A percentile compares a stretch with the other conserved stretches of the same genome.
phyloP scores from a whole-genome alignment of 2,888 invertebrate genomes.

The Cactoblastis cactorum region DNA sequence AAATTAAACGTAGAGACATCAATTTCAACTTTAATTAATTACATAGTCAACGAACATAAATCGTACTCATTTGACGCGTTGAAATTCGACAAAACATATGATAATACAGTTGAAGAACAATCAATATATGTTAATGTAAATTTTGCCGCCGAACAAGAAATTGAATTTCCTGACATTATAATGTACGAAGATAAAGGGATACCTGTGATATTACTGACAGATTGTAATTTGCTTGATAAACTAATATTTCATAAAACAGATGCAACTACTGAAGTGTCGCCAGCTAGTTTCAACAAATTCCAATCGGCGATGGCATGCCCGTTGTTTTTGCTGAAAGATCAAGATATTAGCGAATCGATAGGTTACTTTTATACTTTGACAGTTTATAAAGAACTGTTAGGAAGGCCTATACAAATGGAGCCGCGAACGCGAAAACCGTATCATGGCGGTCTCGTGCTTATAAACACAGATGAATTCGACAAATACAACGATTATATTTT shows the following conservation, averaged over 20 bases:
- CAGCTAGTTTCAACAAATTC: conserved; percentile 39
- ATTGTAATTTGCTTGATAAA: conserved; percentile 36
- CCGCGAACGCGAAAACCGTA: conserved; percentile 39
- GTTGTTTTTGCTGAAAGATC: conserved; percentile 36
- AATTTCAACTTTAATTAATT: conserved; percentile 41
- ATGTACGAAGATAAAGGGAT: conserved; percentile 40
- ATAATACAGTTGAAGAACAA: conserved; percentile 27
- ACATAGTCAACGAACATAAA: conserved; percentile 37
- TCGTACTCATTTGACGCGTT: conserved; percentile 40
- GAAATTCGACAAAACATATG: conserved; percentile 32
- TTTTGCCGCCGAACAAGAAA: conserved; percentile 36
- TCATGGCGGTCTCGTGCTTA: conserved; percentile 41
- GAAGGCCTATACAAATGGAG: conserved; percentile 28
- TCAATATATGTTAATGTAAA: conserved; percentile 30
- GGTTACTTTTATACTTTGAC: conserved; percentile 45
- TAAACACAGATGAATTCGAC: conserved; percentile 37
- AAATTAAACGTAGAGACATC: conserved; percentile 37
- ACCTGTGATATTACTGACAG: conserved; percentile 37
- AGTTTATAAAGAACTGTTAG: conserved; percentile 39
- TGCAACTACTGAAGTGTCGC: conserved; percentile 1
- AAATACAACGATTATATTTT: conserved; percentile 46
- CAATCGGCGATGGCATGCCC: conserved; percentile 39
- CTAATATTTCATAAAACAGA: conserved; percentile 31
- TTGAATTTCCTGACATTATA: conserved; percentile 46
- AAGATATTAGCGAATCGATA: conserved; percentile 36